Conservation (phyloP, 2,113 vertebrate species). For the Varanus komodoensis region DNA sequence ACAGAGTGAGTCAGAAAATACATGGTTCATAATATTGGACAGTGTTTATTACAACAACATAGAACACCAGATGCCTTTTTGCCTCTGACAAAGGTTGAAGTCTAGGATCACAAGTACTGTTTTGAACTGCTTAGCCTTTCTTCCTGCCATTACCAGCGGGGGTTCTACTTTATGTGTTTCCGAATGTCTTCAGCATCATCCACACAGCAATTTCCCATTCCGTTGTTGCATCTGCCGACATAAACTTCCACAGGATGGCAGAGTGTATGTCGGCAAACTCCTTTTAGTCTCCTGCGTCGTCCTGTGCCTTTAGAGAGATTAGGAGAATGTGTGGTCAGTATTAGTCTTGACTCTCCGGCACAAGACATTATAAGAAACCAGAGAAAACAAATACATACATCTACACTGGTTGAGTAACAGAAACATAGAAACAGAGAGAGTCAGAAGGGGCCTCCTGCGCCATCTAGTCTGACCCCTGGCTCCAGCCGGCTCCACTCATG, state of each 20-base stretch:
- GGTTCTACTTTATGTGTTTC: background rate
- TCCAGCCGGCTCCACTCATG: too few relatives aligned
- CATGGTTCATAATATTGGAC: background rate
- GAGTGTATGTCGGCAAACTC: slow-evolving; percentile 35
- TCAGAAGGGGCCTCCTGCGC: too few relatives aligned
- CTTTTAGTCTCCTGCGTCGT: slow-evolving; percentile 26
- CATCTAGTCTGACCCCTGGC: too few relatives aligned
- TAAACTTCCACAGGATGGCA: slow-evolving; percentile 38
- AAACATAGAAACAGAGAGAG: too few relatives aligned
- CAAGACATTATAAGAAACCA: background rate
- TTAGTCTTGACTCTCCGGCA: background rate
- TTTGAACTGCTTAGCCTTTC: background rate
- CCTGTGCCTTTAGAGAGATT: slow-evolving; percentile 17
- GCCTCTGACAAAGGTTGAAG: background rate
- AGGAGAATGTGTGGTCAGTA: background rate
- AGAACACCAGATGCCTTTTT: background rate
- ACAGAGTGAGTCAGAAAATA: too few relatives aligned
- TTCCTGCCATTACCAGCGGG: background rate
- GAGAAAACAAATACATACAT: background rate
- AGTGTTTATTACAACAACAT: slow-evolving; percentile 19
- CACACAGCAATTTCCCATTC: slow-evolving; percentile 46
- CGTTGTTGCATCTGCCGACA: slow-evolving; percentile 35
- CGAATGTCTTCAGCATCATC: slow-evolving; percentile 31
- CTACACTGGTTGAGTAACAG: background rate
- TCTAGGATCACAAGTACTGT: background rate